Base-by-base conservation (phyloP, 2,888 invertebrate genomes). In the Eurytoma adleriae region DNA sequence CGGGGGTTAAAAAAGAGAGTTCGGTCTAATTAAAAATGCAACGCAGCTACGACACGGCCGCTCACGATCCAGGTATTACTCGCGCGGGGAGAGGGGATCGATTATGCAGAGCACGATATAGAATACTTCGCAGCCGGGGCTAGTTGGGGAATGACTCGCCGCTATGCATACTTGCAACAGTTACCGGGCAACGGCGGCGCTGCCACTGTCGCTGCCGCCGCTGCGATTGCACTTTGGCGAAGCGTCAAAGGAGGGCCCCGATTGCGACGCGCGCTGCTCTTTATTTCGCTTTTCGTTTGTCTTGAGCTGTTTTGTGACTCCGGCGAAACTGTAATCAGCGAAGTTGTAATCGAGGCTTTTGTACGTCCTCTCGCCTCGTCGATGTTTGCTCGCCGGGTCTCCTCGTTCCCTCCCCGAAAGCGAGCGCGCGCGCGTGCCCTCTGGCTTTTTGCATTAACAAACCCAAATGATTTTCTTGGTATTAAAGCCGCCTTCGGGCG, bases 301-400 rank as follows among this genome's bases (percentile, higher is more conserved):
- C 61, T 76, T 68, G 54, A 62, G 52, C 54, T 69, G 68, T 62
- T 72, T 69, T 61, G 30, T 54, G 61, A 76, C 68, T 76, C 27
- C 18, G 27, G 24, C 59, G 67, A 61, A 80, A 77, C 56, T 68
- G 68, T 64, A 77, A 80, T 80, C 72, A 73, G 76, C 50, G 48
- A 56, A 73, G 69, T 77, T 77, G 62, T 69, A 76, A 76, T 76
- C 69, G 62, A 62, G 62, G 76, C 69, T 76, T 68, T 62, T 69
- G 76, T 69, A 24, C 62, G 27, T 14, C 30, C 27, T 56, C 52
- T 56, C 24, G 14, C 14, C 30, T 30, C 40, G 27, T 13, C 54
- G 24, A 27, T 72, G 48, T 62, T 52, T 72, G 52, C 52, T 52
- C 61, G 56, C 66, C 20, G 24, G 24, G 16, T n/a, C n/a, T 16